Percentiles rank a stretch among this genome's conserved stretches.
These are phyloP conservation scores for Gambusia holbrooki DNA, from an alignment of 2,113 vertebrate species.

Conservation along the genomic window DNA sequence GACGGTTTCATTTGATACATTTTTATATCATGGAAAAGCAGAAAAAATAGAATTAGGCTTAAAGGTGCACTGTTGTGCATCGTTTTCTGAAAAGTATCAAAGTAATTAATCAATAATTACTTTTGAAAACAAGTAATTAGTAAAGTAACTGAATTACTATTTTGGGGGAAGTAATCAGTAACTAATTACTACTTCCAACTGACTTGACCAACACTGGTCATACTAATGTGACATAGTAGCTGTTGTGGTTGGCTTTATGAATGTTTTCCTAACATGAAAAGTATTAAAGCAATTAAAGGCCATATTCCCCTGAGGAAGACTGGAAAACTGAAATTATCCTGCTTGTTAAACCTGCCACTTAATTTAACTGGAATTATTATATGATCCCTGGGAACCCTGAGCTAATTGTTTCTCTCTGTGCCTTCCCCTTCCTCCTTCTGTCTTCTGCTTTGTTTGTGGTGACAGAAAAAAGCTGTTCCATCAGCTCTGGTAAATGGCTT, in stretches of 20 bases:
- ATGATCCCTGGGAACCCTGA: conserved; percentile 76
- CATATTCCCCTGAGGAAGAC: conserved; percentile 77
- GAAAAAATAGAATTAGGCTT: too few species aligned
- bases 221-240: conserved; percentile 62
- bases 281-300: conserved; percentile 79
- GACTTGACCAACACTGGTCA: background rate
- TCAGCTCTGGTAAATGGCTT: conserved; percentile 59
- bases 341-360: conserved; percentile 82
- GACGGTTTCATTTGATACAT: too few species aligned
- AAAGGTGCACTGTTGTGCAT: too few species aligned
- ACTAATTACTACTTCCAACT: too few species aligned
- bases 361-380: conserved; percentile 82
- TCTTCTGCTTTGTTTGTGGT: conserved; percentile 62
- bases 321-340: conserved; percentile 76
- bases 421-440: conserved; percentile 53
- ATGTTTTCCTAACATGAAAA: conserved; percentile 77
- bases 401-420: conserved; percentile 75
- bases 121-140: too few species aligned
- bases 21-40: too few species aligned
- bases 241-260: conserved; percentile 53
- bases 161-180: too few species aligned
- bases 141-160: too few species aligned
- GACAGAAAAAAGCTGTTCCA: conserved; percentile 67
- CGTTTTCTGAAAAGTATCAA: too few species aligned
- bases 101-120: too few species aligned